A percentile compares a stretch with the other conserved stretches of the same genome.
phyloP scores from a whole-genome alignment of 2,113 vertebrate genomes.

The Cheilinus undulatus region DNA sequence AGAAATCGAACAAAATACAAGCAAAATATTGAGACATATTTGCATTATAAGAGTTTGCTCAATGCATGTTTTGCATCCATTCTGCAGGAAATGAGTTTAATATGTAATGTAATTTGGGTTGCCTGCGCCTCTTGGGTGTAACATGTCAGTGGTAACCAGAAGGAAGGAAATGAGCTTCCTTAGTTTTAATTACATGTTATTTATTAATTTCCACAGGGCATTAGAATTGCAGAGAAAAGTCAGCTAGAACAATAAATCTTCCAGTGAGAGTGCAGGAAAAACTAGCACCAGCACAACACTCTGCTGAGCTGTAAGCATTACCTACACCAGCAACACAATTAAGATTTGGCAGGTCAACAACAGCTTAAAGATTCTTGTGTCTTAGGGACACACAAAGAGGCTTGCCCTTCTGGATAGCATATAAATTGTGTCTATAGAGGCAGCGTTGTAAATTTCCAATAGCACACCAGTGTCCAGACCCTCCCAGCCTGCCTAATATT shows the following conservation, averaged over 20 bases:
- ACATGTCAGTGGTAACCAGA: neutral
- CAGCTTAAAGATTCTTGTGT: neutral
- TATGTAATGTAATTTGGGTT: neutral
- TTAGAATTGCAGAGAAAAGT: neutral
- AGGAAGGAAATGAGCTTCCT: neutral
- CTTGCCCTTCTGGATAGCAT: neutral
- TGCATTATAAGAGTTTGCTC: neutral
- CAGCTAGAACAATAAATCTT: neutral
- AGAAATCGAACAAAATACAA: too few relatives aligned
- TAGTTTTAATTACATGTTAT: neutral
- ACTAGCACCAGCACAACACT: neutral
- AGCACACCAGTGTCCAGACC: neutral
- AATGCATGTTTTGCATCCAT: neutral
- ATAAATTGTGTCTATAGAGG: neutral
- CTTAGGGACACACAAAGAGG: neutral
- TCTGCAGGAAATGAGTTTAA: neutral
- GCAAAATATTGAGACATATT: too few relatives aligned
- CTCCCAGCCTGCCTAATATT: neutral
- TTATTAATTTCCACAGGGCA: neutral
- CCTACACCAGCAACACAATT: neutral
- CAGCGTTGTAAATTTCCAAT: neutral
- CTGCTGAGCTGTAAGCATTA: neutral
- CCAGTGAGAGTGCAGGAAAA: neutral
- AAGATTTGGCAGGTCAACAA: neutral
- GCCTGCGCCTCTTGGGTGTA: neutral